phyloP scores from a whole-genome alignment of 1,140 invertebrate species.

The Maconellicoccus hirsutus region DNA sequence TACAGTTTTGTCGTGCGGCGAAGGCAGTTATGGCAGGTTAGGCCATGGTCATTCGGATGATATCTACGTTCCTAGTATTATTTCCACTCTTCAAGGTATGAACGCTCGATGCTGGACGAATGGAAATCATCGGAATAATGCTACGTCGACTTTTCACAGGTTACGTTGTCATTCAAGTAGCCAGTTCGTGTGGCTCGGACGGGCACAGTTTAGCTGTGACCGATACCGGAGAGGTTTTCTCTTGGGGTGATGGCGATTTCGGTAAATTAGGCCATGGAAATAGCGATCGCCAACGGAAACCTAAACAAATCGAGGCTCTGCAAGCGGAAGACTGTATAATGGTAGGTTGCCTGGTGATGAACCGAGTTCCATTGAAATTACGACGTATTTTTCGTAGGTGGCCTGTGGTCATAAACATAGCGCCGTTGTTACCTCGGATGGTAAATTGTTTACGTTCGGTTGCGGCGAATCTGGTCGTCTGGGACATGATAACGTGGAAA shows the following conservation, averaged over 20 bases:
- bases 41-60: constrained; percentile 50
- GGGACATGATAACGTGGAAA: constrained; percentile 46
- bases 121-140: no score
- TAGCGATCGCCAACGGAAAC: constrained; percentile 49
- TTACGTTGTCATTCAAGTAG: constrained; percentile 50
- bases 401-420: constrained; percentile 57
- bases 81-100: constrained; percentile 49
- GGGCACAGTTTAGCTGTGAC: constrained; percentile 48
- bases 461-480: constrained; percentile 54
- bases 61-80: constrained; percentile 45
- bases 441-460: constrained; percentile 54
- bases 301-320: constrained; percentile 52
- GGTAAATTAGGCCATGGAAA: constrained; percentile 57
- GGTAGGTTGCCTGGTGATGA: constrained; percentile 31
- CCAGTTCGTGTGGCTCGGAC: constrained; percentile 49
- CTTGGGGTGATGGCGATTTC: constrained; percentile 48
- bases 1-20: constrained; percentile 44
- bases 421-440: constrained; percentile 51
- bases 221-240: constrained; percentile 49
- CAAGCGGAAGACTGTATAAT: constrained; percentile 50
- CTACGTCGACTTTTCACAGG: no score
- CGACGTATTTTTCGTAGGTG: constrained; percentile 43
- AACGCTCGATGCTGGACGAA: no score
- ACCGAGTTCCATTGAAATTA: not conserved
- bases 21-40: constrained; percentile 46